Evolutionary conservation across 1,140 invertebrate genomes (phyloP), one percentile per base, ranked within the genome.

Genomic region (Antheraea pernyi): DNA sequence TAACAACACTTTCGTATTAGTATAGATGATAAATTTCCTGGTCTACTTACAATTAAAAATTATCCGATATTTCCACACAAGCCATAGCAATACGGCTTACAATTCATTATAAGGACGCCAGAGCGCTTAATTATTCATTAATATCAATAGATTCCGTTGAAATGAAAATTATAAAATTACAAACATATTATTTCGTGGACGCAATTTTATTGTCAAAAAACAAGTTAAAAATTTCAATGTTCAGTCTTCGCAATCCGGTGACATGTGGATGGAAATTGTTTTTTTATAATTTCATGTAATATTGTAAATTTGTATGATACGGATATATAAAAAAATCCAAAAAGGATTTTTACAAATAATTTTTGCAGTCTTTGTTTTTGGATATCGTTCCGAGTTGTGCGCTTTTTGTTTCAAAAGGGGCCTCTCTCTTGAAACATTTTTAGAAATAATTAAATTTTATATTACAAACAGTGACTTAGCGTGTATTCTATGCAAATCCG

Each of bases 201-300:
- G 84, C 69, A 81, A 83, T 67, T 78, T 84, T 86, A 84, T 85
- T 86, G 82, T 83, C 81, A 80, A 82, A 42, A 42, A 72, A 75
- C 81, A 73, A 69, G 76, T 76, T 77, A 67, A 53, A 53, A 53
- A 53, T 53, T 53, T 42, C 7, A 8, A 13, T 53, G 46, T 37
- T 85, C 83, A 85, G 82, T 85, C 80, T 85, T 84, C 65, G 66
- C 36, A 74, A 73, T 64, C 73, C 71, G 73, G 75, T 65, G 69
- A 61, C 71, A 64, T 59, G 65, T 71, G 78, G 76, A 76, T 74
- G 76, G 78, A 76, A 6, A 37, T 77, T 68, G 19, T n/a, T 53
- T 16, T 53, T 53, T 53, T 53, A 48, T 59, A 46, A 19, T 22
- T 53, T 37, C n/a, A 70, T 69, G 16, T 13, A 53, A 53, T 16